phyloP scores from a whole-genome alignment of 1,140 invertebrate species.

The Temnothorax longispinosus region DNA sequence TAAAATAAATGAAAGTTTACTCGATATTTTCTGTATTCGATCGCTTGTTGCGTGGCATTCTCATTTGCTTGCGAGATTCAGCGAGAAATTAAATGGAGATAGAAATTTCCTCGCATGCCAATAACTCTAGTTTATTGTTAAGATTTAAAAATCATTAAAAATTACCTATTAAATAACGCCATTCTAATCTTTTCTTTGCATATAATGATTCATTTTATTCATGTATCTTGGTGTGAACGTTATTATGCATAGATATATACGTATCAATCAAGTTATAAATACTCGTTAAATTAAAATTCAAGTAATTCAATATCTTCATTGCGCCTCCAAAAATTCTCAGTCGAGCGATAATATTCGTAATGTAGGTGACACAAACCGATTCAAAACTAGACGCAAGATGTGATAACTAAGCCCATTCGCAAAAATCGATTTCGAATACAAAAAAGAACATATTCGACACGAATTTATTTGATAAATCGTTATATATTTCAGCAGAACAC shows the following conservation, averaged over 20 bases:
- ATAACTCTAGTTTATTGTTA: not conserved
- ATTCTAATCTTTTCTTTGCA: not conserved
- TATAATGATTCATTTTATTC: not conserved
- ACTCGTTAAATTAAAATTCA: not conserved
- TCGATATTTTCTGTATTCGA: not conserved
- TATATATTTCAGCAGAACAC: not conserved
- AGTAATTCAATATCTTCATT: not conserved
- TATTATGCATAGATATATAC: not conserved
- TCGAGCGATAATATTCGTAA: not conserved
- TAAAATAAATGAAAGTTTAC: not conserved
- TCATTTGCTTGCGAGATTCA: not conserved
- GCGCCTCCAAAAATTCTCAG: not conserved
- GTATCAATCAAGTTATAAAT: too few relatives aligned
- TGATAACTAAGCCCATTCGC: not conserved
- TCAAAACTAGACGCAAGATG: not conserved
- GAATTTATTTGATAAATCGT: conserved; percentile 4
- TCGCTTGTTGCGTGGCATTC: not conserved
- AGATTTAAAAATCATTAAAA: not conserved
- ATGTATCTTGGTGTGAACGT: not conserved
- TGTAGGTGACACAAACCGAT: not conserved
- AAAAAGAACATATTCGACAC: not conserved
- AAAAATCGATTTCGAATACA: not conserved
- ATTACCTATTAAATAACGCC: not conserved
- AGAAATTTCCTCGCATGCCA: not conserved
- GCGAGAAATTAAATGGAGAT: not conserved